These are phyloP conservation scores for Colossoma macropomum DNA, from an alignment of 2,113 vertebrate genomes.

Conservation along the genomic window DNA sequence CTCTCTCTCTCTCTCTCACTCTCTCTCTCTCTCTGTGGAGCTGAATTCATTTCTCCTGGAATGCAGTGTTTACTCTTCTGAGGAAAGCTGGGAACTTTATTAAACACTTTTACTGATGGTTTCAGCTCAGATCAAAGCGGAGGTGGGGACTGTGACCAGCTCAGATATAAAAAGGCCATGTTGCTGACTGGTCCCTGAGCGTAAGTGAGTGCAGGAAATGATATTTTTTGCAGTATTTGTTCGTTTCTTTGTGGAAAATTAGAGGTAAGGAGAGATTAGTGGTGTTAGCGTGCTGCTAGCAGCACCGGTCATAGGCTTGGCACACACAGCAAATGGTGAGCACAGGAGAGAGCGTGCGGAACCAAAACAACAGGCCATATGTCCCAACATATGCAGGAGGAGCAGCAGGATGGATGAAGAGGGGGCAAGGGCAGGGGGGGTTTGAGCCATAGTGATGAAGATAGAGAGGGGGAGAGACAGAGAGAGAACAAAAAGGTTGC, in stretches of 20 bases:
- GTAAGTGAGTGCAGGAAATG: neutral
- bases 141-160: neutral
- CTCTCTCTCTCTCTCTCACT: neutral
- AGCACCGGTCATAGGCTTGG: slow-evolving; percentile 41
- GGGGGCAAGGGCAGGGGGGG: slow-evolving; percentile 36
- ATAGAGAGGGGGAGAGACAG: slow-evolving; percentile 55
- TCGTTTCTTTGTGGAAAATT: neutral
- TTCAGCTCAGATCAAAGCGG: neutral
- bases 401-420: slow-evolving; percentile 49
- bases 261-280: slow-evolving; percentile 8
- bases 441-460: slow-evolving; percentile 48
- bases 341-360: slow-evolving; percentile 47
- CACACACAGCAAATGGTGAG: slow-evolving; percentile 48
- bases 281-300: slow-evolving; percentile 13
- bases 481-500: slow-evolving; percentile 16
- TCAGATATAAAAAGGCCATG: neutral
- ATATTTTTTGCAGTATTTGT: neutral
- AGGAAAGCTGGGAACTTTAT: slow-evolving; percentile 13
- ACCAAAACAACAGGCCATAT: slow-evolving; percentile 61
- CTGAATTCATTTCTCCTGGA: slow-evolving; percentile 10
- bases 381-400: slow-evolving; percentile 53
- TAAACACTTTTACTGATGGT: slow-evolving; percentile 11
- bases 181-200: neutral
- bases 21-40: neutral
- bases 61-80: slow-evolving; percentile 9